Evolutionary conservation across 2,888 invertebrate species (phyloP).

Genomic region (Adelognathus sp.): DNA sequence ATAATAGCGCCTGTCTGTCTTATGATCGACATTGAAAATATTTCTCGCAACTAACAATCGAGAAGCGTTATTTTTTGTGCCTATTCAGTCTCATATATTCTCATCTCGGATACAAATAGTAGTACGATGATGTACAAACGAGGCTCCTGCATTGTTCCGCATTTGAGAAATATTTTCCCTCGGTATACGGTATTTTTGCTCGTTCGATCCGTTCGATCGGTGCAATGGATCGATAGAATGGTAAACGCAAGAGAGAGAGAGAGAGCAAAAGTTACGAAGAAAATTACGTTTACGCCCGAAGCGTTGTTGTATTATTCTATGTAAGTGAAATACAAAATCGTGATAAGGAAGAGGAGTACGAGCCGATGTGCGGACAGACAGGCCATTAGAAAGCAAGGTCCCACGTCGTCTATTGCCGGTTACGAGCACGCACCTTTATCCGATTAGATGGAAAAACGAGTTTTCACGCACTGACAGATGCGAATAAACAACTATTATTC

Average conservation of each 20-base stretch:
- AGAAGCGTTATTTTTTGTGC: neutral
- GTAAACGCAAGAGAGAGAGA: neutral
- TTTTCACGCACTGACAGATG: conserved; percentile 12
- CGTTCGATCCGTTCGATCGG: neutral
- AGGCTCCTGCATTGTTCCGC: conserved; percentile 49
- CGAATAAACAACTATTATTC: conserved; percentile 52
- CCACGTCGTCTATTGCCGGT: conserved; percentile 12
- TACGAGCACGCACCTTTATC: conserved; percentile 42
- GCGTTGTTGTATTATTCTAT: conserved; percentile 15
- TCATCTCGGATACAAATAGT: neutral
- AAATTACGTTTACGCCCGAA: conserved; percentile 28
- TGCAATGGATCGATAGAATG: conserved; percentile 3
- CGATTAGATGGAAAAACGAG: conserved; percentile 44
- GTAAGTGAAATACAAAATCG: conserved; percentile 51
- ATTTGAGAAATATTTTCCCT: conserved; percentile 54
- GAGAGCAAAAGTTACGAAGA: conserved; percentile 14
- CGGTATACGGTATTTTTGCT: conserved; percentile 17
- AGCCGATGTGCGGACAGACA: conserved; percentile 37
- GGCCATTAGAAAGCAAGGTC: conserved; percentile 60
- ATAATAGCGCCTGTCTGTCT: conserved; percentile 52
- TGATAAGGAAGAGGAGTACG: conserved; percentile 60
- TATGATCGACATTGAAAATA: conserved; percentile 47
- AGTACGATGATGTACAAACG: conserved; percentile 10
- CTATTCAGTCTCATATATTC: neutral
- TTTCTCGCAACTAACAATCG: conserved; percentile 5